These are phyloP conservation scores for Prinia subflava DNA, from an alignment of 2,113 vertebrate genomes.

Conservation along the genomic window DNA sequence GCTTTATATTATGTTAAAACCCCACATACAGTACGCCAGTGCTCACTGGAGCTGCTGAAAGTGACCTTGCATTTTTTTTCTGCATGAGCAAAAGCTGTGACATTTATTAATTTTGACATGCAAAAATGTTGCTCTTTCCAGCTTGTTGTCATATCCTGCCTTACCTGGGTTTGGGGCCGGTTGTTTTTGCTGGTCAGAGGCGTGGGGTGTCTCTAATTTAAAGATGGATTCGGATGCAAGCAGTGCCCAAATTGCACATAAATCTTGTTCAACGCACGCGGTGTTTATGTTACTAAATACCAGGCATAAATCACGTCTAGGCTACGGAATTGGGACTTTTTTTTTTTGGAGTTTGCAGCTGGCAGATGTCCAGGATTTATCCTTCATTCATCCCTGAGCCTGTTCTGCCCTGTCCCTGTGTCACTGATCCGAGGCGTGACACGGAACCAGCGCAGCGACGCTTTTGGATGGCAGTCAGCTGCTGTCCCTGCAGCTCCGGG, in stretches of 20 bases:
- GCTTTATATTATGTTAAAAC: constrained; percentile 54
- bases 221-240: background rate
- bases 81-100: background rate
- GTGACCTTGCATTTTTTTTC: constrained; percentile 32
- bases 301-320: background rate
- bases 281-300: background rate
- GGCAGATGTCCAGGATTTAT: background rate
- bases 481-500: background rate
- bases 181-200: background rate
- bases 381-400: background rate
- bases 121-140: background rate
- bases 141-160: background rate
- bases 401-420: background rate
- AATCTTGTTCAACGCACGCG: background rate
- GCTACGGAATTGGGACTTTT: background rate
- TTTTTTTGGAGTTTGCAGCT: background rate
- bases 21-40: background rate
- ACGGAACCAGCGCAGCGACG: rapidly evolving
- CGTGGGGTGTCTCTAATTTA: background rate
- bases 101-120: constrained; percentile 2
- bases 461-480: background rate
- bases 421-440: background rate
- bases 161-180: background rate
- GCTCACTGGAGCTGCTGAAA: constrained; percentile 21
- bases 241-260: background rate